Conservation (phyloP, 2,888 invertebrate genomes). For the Agrochola litura region DNA sequence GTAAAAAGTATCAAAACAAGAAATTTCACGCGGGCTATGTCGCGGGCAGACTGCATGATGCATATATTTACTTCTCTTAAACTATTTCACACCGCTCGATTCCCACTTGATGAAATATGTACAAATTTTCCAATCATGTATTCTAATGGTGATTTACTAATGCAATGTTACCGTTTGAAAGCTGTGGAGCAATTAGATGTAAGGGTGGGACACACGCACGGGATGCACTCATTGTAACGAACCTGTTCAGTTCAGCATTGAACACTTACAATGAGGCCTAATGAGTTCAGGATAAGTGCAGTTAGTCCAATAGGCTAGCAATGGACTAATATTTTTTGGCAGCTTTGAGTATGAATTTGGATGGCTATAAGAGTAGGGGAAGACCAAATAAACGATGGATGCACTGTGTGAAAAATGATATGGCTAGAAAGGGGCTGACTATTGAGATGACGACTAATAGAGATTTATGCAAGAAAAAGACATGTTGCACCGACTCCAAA, state of each 20-base stretch:
- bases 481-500: too few relatives aligned
- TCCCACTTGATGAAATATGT: neutral
- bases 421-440: neutral
- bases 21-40: too few relatives aligned
- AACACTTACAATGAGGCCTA: slow-evolving; percentile 70
- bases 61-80: neutral
- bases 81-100: neutral
- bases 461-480: neutral
- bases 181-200: slow-evolving; percentile 56
- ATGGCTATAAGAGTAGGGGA: neutral
- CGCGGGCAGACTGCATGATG: too few relatives aligned
- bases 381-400: neutral
- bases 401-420: neutral
- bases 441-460: neutral
- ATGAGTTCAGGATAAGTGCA: slow-evolving; percentile 72
- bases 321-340: neutral
- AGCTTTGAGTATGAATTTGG: neutral
- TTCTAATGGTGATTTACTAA: slow-evolving; percentile 29
- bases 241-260: slow-evolving; percentile 72
- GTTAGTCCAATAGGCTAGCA: neutral
- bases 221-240: slow-evolving; percentile 78
- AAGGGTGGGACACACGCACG: slow-evolving; percentile 49
- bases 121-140: slow-evolving; percentile 11
- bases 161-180: slow-evolving; percentile 39
- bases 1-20: too few relatives aligned